A percentile compares a stretch with the other conserved stretches of the same genome.
Conservation (phyloP, 1,140 invertebrate species). For the Calephelis nemesis region DNA sequence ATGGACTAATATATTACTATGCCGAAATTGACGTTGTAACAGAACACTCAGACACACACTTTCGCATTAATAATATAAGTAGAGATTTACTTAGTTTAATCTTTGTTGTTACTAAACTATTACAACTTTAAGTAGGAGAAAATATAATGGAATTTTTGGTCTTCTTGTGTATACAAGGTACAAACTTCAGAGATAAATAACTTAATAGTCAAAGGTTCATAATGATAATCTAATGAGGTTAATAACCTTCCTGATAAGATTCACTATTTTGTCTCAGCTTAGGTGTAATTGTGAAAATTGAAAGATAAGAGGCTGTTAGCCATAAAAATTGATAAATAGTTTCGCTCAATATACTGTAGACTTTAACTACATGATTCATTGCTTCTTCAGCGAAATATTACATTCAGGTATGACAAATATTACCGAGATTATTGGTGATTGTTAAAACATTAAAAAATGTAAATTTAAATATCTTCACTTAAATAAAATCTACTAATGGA, state of each 20-base stretch:
- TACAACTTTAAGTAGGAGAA: not conserved
- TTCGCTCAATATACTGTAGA: not conserved
- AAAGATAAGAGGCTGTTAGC: not conserved
- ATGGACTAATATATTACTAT: no score
- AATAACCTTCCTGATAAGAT: slow-evolving; percentile 20
- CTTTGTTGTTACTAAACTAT: not conserved
- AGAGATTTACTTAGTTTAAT: no score
- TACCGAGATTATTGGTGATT: not conserved
- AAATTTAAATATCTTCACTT: no score
- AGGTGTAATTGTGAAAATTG: slow-evolving; percentile 3
- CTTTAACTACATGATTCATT: not conserved
- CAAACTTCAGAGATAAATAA: not conserved
- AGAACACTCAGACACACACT: no score
- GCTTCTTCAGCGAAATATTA: not conserved
- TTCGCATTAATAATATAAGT: no score
- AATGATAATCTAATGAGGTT: slow-evolving; percentile 16
- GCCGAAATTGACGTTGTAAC: no score
- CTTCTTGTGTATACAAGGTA: not conserved
- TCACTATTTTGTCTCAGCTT: slow-evolving; percentile 11
- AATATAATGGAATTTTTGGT: not conserved
- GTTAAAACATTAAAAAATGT: not conserved
- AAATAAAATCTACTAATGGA: no score
- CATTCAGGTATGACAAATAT: not conserved
- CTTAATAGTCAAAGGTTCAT: slow-evolving; percentile 9
- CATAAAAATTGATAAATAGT: not conserved